phyloP scores from a whole-genome alignment of 2,888 invertebrate species.

The Archips xylosteana region DNA sequence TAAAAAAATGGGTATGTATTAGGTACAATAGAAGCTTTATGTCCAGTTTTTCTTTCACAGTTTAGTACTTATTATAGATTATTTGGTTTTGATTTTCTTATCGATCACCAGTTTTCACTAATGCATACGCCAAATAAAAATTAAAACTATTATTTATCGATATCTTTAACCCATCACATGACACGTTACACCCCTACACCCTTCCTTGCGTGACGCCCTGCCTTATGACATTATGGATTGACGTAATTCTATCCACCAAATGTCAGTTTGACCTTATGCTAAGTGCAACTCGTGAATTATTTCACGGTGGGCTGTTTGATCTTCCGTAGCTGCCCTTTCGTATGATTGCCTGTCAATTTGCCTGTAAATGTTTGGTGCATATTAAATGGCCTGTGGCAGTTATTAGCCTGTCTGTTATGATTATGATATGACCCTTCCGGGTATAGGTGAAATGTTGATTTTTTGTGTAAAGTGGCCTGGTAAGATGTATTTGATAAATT shows the following conservation, averaged over 20 bases:
- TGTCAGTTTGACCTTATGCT: conserved; percentile 85
- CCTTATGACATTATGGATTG: conserved; percentile 66
- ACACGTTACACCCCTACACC: conserved; percentile 55
- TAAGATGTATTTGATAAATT: background rate
- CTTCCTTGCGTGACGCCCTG: conserved; percentile 67
- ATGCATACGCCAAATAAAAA: background rate
- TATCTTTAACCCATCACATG: background rate
- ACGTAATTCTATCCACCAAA: conserved; percentile 75
- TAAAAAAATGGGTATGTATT: no score
- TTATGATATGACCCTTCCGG: conserved; percentile 13
- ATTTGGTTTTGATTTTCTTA: background rate
- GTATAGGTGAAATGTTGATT: background rate
- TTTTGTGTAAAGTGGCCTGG: background rate
- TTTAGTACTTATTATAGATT: background rate
- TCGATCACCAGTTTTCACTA: background rate
- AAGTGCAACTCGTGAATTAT: conserved; percentile 75
- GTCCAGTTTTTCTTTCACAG: no score
- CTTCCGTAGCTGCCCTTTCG: conserved; percentile 75
- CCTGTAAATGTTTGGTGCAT: conserved; percentile 53
- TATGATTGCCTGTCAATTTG: conserved; percentile 75
- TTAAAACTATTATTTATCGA: background rate
- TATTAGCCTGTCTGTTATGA: background rate
- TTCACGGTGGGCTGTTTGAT: conserved; percentile 70
- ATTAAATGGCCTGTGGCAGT: conserved; percentile 28
- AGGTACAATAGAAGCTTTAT: no score